Evolutionary conservation across 2,888 invertebrate species (phyloP), one percentile per base, ranked within the genome.

Genomic region (Calameuta filiformis): DNA sequence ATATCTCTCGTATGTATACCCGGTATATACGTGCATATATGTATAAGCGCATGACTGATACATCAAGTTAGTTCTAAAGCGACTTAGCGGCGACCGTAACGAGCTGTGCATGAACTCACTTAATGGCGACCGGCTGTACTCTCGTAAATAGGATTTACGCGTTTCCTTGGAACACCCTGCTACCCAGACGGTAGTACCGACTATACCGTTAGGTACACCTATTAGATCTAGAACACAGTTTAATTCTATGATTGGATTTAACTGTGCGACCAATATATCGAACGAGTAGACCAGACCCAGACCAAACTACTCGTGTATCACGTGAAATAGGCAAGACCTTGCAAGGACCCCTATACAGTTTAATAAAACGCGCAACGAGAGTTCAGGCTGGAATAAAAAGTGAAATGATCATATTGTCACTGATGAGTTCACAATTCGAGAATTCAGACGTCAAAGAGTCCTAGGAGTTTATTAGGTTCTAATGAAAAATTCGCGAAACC

Each of bases 71-170:
- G 71, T 69, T 71, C 15, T 1, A 31, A 76, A 35, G n/a, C 73
- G 76, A 71, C 37, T 77, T 75, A 37, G 35, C 75, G 15, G 73
- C 73, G 30, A 68, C 75, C 73, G 75, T 77, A 79, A 79, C 79
- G 79, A 79, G 79, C 74, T 31, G 69, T 68, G 56, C 56, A 75
- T 78, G 75, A 78, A 76, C 35, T 40, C 76, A 31, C 40, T 75
- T 76, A 37, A 69, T 11, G 73, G 56, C 73, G 73, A 37, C 6
- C n/a, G 56, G 56, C 56, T 56, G 56, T 56, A 56, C 23, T 56
- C 9, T 56, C 56, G 56, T 56, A 56, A 56, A 56, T 56, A 56
- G 23, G 56, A 56, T 56, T 56, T 56, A 56, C 56, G 23, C 23
- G 56, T 56, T 56, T 56, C 56, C 56, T 56, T 56, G 9, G 56